Base-by-base conservation (phyloP, 2,797 vertebrate genomes). In the Siniperca undulata region DNA sequence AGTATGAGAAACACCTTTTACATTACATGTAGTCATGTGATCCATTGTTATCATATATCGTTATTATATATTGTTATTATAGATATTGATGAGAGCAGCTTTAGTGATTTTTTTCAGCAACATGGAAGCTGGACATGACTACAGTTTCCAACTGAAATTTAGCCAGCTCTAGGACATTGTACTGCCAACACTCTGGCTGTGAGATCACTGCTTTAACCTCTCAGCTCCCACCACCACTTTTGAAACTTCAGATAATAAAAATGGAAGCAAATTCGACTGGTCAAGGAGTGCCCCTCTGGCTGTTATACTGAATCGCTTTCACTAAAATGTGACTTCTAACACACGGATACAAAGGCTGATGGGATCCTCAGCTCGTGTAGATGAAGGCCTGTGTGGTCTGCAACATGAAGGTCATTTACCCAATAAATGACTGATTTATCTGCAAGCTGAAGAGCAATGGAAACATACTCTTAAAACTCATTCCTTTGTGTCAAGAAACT, bases 331-430 rank as follows among this genome's bases (percentile, higher is more conserved):
- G 70, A 82, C 71, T 88, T 90, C 79, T 66, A 80, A 61, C 81
- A 65, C 59, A 48, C 9, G 1, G n/a, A 58, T 34, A 71, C 60
- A 62, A 72, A 83, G 55, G 48, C 77, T 79, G 64, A 88, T 82
- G 53, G 30, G 78, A 78, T 84, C 74, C 73, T 79, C 46, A 70
- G 66, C 76, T 80, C 60, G 6, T 71, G 70, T 36, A 56, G 75
- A 85, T 71, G 81, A 70, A 80, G 78, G 70, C 38, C 44, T 58
- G 74, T 68, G 88, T 87, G 77, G 86, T 86, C 74, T 70, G 77
- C 56, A 80, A 78, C 70, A 90, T 34, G 58, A 68, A 85, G 82
- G 88, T 78, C 77, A 72, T 84, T 82, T 78, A 86, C 71, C 65
- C 42, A 42, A 81, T 89, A 78, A 84, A 71, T 8, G n/a, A 50